These are phyloP conservation scores for Drosophila santomea DNA, from an alignment of 1,140 invertebrate species.

Conservation along the genomic window DNA sequence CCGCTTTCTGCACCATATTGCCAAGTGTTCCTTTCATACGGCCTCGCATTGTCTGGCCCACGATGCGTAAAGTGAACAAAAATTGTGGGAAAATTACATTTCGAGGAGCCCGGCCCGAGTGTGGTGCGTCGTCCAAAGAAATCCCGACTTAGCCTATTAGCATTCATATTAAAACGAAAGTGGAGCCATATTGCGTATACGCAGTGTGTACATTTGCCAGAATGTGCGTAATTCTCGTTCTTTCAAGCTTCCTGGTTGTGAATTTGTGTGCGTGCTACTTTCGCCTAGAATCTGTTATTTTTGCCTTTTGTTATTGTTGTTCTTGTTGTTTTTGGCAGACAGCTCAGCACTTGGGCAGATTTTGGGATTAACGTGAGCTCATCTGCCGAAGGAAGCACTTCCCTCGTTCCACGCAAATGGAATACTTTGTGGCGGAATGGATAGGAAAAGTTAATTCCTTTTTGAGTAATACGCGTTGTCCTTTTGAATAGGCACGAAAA, in stretches of 20 bases:
- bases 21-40: slow-evolving; percentile 53
- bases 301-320: slow-evolving; percentile 37
- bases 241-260: neutral
- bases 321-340: slow-evolving; percentile 29
- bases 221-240: slow-evolving; percentile 41
- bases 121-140: slow-evolving; percentile 45
- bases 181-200: slow-evolving; percentile 82
- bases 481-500: slow-evolving; percentile 66
- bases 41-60: slow-evolving; percentile 60
- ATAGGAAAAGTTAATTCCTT: slow-evolving; percentile 73
- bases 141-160: slow-evolving; percentile 83
- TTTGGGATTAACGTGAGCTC: slow-evolving; percentile 77
- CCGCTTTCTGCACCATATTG: slow-evolving; percentile 41
- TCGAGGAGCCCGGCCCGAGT: slow-evolving; percentile 24
- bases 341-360: slow-evolving; percentile 79
- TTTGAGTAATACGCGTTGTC: slow-evolving; percentile 77
- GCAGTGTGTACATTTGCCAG: slow-evolving; percentile 53
- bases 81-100: slow-evolving; percentile 83
- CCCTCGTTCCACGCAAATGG: slow-evolving; percentile 1
- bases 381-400: slow-evolving; percentile 14
- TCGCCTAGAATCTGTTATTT: slow-evolving; percentile 67
- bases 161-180: slow-evolving; percentile 84
- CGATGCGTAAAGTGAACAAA: slow-evolving; percentile 79
- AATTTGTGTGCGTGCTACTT: slow-evolving; percentile 35
- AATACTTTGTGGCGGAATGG: slow-evolving; percentile 48